Conservation (phyloP, 2,113 vertebrate genomes). For the Spheniscus mendiculus region DNA sequence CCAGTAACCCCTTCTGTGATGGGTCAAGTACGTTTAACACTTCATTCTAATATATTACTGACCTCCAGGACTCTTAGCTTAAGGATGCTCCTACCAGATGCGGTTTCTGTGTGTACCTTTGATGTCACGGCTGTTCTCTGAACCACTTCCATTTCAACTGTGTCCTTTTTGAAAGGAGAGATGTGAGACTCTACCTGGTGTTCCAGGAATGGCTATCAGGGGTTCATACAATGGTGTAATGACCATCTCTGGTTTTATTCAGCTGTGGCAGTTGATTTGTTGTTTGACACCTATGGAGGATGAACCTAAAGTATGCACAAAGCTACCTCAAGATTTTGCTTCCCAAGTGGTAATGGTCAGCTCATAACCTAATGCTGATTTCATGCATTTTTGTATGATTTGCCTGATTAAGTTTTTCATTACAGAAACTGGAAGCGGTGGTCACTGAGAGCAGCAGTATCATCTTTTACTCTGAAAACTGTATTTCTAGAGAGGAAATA, state of each 20-base stretch:
- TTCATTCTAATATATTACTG: background rate
- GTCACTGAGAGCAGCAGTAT: background rate
- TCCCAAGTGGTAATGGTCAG: background rate
- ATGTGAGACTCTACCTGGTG: accelerated
- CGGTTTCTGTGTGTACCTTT: background rate
- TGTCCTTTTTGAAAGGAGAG: background rate
- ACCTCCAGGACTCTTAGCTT: background rate
- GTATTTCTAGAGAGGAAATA: background rate
- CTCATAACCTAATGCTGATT: background rate
- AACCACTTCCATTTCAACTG: background rate
- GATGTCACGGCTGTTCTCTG: background rate
- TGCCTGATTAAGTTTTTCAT: no score
- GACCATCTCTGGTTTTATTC: background rate
- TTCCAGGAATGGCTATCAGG: background rate
- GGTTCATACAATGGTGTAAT: background rate
- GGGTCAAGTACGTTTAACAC: background rate
- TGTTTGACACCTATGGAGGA: background rate
- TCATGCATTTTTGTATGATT: background rate
- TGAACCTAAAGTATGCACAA: background rate
- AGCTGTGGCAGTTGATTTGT: background rate
- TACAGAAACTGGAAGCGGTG: background rate
- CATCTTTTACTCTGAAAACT: background rate
- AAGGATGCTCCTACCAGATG: background rate
- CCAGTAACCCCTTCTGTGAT: background rate
- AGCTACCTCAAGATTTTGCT: background rate